These are phyloP conservation scores for Cassiopea xamachana DNA, from an alignment of 30 jellyfish, hydroid and myxozoan genomes.

Conservation along the genomic window DNA sequence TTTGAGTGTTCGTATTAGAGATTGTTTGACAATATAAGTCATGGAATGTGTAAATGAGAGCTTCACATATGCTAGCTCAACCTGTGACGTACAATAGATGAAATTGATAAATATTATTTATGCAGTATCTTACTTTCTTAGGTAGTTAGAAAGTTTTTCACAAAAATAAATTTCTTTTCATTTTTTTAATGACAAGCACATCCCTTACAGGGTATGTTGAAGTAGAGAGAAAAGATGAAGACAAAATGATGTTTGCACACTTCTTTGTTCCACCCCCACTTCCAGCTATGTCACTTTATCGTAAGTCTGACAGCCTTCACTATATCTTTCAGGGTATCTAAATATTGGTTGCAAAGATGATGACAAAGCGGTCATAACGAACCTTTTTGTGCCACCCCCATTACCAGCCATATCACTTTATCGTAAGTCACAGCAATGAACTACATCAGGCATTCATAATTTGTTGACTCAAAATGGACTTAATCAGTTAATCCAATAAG, in stretches of 20 bases:
- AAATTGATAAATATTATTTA: no score
- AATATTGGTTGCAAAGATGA: constrained; percentile 52
- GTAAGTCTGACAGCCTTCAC: constrained; percentile 28
- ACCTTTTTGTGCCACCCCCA: constrained; percentile 78
- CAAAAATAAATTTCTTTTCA: background rate
- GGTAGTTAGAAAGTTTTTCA: no score
- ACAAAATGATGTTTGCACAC: constrained; percentile 52
- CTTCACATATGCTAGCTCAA: no score
- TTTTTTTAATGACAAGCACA: background rate
- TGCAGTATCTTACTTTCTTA: no score
- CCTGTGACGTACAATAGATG: no score
- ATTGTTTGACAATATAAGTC: no score
- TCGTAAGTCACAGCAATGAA: constrained; percentile 40
- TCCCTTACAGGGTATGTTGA: constrained; percentile 48
- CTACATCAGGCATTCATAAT: background rate
- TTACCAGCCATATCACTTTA: constrained; percentile 75
- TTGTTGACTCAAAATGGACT: background rate
- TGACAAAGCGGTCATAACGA: constrained; percentile 51
- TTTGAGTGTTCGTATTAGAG: no score
- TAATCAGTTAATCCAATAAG: background rate
- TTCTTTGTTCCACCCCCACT: constrained; percentile 57
- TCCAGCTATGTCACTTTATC: constrained; percentile 65
- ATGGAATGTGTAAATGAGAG: no score
- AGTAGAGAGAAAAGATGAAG: constrained; percentile 25
- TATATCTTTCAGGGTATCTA: constrained; percentile 55